Evolutionary conservation across 2,888 invertebrate genomes (phyloP), one percentile per base, ranked within the genome.

Genomic region (Eupithecia tripunctaria): DNA sequence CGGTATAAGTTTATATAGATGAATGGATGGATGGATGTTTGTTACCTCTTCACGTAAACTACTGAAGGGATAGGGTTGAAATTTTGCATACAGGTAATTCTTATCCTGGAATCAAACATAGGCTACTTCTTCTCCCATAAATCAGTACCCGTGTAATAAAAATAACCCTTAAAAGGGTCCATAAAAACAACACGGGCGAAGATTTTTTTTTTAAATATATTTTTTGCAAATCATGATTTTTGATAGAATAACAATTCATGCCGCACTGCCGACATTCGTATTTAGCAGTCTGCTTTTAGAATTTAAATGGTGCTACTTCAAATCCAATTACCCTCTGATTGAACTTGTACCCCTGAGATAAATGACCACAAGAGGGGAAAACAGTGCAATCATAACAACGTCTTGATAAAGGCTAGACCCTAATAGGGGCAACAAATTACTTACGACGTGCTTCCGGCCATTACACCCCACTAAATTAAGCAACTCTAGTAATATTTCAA

Each of bases 401-500:
- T 59, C 59, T 68, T 70, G 38, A 73, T 70, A 62, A 59, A 38
- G 25, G 27, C 29, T 63, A 36, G 14, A 38, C 38, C 47, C 27
- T 70, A 73, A 67, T 70, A 67, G 59, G 36, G 63, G n/a, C 59
- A 67, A 66, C 67, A 74, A 75, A 76, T 75, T 73, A 73, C 63
- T 71, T 75, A n/a, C 62, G 32, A 36, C 8, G 32, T n/a, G n/a
- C 62, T 63, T 32, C 74, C 71, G 69, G 68, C 47, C 70, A 68
- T 71, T 72, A 71, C 67, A 69, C 71, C 73, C 70, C 69, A 68
- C 68, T 72, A 74, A 78, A 76, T 76, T 74, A 71, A 68, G 72
- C 38, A 75, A 74, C 76, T 76, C 74, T 74, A 62, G 67, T 74
- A 73, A 75, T 76, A 75, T 72, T 74, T 78, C 59, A 76, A 60